Conservation (phyloP, 2,113 vertebrate species). For the Choloepus hoffmanni region DNA sequence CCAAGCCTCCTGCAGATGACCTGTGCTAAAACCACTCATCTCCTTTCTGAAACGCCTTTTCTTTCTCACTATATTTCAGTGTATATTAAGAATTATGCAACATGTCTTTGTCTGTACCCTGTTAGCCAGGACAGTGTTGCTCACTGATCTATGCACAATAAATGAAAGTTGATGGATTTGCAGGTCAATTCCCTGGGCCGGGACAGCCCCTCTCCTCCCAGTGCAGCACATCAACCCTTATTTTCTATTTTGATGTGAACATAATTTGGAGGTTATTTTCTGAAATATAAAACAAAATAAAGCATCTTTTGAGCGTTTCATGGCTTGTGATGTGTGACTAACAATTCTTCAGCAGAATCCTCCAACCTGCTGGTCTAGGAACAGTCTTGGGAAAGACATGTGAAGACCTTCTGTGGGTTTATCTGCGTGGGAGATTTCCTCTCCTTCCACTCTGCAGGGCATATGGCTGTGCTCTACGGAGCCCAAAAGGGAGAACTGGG, state of each 20-base stretch:
- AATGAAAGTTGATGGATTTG: neutral
- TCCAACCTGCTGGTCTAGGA: neutral
- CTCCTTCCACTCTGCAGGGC: neutral
- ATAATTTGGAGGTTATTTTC: conserved; percentile 35
- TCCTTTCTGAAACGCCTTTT: neutral
- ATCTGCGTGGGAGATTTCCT: neutral
- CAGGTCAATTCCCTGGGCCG: neutral
- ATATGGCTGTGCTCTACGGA: neutral
- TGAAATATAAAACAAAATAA: conserved; percentile 18
- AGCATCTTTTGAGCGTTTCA: neutral
- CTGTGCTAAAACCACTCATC: neutral
- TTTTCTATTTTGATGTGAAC: conserved; percentile 37
- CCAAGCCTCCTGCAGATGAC: neutral
- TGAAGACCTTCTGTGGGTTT: neutral
- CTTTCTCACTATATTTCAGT: neutral
- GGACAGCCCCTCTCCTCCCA: neutral
- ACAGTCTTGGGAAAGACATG: neutral
- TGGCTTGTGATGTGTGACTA: neutral
- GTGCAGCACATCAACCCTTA: neutral
- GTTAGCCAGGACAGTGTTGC: neutral
- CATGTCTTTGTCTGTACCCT: neutral
- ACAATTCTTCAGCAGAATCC: neutral
- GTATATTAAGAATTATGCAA: neutral
- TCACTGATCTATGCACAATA: neutral
- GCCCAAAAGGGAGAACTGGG: neutral